Conservation (phyloP, 2,113 vertebrate species). For the Andinoacara biseriatus region DNA sequence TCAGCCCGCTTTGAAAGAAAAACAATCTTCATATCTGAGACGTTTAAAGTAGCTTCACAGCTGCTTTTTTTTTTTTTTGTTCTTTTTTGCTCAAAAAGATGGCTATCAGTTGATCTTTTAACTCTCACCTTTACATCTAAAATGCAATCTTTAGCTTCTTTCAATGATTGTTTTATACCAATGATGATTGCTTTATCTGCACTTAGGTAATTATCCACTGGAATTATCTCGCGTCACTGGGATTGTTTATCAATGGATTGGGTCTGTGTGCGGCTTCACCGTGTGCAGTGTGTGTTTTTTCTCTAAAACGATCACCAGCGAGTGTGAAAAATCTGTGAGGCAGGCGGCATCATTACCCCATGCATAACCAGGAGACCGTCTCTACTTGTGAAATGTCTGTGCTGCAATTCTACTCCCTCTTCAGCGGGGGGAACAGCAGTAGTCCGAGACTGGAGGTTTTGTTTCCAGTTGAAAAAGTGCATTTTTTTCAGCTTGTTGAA, state of each 20-base stretch:
- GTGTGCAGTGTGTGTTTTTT: conserved; percentile 22
- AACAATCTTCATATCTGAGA: background rate
- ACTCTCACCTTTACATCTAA: background rate
- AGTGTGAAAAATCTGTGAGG: conserved; percentile 57
- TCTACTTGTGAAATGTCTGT: conserved; percentile 48
- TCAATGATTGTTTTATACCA: background rate
- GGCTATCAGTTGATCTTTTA: background rate
- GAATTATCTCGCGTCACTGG: background rate
- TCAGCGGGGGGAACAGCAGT: conserved; percentile 21
- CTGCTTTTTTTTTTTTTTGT: background rate
- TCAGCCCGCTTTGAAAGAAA: background rate
- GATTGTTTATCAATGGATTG: background rate
- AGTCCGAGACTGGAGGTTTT: background rate
- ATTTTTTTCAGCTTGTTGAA: conserved; percentile 19
- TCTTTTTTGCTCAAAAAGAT: background rate
- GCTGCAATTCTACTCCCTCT: conserved; percentile 15
- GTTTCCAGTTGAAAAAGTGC: background rate
- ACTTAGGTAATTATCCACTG: background rate
- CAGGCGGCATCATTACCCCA: conserved; percentile 35
- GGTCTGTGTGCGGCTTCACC: conserved; percentile 2
- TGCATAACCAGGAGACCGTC: conserved; percentile 29
- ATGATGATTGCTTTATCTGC: background rate
- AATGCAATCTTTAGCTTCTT: background rate
- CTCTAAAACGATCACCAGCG: conserved; percentile 22
- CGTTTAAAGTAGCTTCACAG: background rate